Percentiles rank a stretch among this genome's conserved stretches.
Evolutionary conservation across 2,113 vertebrate species (phyloP).

Genomic region (Odocoileus hemionus): DNA sequence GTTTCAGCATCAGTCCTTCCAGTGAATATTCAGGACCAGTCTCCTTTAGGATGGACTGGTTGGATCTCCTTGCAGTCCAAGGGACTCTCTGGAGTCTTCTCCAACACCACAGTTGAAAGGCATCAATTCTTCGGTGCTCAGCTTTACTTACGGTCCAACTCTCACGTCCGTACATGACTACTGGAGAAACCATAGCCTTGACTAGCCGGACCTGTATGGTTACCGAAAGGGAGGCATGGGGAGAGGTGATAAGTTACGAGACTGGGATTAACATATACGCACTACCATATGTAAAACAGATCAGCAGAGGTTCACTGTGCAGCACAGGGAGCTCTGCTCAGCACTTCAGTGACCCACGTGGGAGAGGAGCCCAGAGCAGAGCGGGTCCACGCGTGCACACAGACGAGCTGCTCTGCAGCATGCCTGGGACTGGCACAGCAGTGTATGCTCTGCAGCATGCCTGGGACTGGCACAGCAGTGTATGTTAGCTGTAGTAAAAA

Average conservation of each 20-base stretch:
- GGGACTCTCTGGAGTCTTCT: neutral
- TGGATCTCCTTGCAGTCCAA: neutral
- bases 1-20: neutral
- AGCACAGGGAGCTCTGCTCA: neutral
- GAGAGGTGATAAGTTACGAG: neutral
- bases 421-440: too few species aligned
- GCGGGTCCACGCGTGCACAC: accelerated
- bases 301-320: neutral
- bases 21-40: neutral
- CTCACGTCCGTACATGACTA: neutral
- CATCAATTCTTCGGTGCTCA: neutral
- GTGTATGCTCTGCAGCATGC: too few species aligned
- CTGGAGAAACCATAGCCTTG: neutral
- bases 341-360: neutral
- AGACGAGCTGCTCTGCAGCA: neutral
- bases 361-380: neutral
- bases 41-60: neutral
- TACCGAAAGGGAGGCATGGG: neutral
- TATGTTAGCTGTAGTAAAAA: neutral
- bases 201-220: neutral
- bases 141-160: neutral
- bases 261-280: neutral
- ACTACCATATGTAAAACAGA: neutral
- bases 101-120: neutral
- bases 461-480: too few species aligned